A percentile compares a stretch with the other conserved stretches of the same genome.
phyloP scores from a whole-genome alignment of 2,888 invertebrate species.

The Ophion costatus region DNA sequence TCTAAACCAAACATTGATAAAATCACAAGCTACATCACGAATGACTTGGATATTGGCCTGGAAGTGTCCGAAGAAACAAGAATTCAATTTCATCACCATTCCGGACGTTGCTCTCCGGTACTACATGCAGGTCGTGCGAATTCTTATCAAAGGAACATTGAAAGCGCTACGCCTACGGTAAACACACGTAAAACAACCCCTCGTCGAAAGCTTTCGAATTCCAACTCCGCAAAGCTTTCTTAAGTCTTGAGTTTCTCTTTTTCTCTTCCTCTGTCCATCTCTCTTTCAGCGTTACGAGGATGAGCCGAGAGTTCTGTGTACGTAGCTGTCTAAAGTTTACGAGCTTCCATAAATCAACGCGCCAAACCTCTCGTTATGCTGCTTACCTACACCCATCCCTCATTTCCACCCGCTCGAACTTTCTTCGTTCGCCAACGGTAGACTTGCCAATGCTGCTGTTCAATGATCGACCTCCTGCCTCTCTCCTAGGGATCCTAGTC shows the following conservation, averaged over 20 bases:
- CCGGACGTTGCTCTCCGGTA: neutral
- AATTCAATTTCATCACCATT: neutral
- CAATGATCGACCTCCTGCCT: conserved; percentile 39
- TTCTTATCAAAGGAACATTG: neutral
- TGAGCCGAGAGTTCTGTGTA: conserved; percentile 71
- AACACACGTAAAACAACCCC: conserved; percentile 26
- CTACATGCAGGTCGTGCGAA: neutral
- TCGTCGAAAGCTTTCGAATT: conserved; percentile 26
- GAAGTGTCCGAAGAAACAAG: neutral
- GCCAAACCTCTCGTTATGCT: conserved; percentile 56
- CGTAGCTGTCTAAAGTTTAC: conserved; percentile 78
- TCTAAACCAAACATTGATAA: neutral
- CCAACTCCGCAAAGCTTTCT: conserved; percentile 5
- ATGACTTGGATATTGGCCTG: neutral
- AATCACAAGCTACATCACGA: neutral
- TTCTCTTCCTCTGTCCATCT: conserved; percentile 22
- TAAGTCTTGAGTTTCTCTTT: conserved; percentile 20
- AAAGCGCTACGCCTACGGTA: conserved; percentile 16
- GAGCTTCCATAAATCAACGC: conserved; percentile 79
- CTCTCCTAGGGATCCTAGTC: neutral
- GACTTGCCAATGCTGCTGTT: conserved; percentile 30
- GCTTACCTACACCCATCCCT: conserved; percentile 43
- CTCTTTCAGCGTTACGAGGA: conserved; percentile 53
- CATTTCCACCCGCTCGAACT: conserved; percentile 20
- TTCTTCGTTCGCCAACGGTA: conserved; percentile 8